A percentile compares a stretch with the other conserved stretches of the same genome.
These are phyloP conservation scores for Microplitis manilae DNA, from an alignment of 2,888 invertebrate species.

Conservation along the genomic window DNA sequence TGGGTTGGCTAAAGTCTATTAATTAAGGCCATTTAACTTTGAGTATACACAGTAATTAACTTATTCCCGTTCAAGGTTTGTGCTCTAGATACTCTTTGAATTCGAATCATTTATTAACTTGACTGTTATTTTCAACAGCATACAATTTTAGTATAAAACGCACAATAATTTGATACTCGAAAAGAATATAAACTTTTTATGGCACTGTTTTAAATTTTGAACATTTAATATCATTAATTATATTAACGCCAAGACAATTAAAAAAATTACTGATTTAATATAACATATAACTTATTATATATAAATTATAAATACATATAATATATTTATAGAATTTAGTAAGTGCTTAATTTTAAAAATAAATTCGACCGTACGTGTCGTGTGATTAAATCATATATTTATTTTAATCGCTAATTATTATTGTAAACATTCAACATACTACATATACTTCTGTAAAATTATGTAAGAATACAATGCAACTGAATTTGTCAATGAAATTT, in stretches of 20 bases:
- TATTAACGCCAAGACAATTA: too few species aligned
- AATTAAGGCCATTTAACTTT: background rate
- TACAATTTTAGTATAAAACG: background rate
- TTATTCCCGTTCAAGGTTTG: background rate
- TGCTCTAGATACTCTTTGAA: background rate
- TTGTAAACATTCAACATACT: background rate
- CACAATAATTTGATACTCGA: too few species aligned
- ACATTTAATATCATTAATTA: too few species aligned
- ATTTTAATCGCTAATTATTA: background rate
- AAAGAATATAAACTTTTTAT: too few species aligned
- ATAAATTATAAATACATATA: too few species aligned
- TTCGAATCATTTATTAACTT: background rate
- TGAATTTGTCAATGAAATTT: background rate
- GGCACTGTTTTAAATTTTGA: too few species aligned
- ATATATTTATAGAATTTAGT: too few species aligned
- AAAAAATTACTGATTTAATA: too few species aligned
- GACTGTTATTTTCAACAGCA: background rate
- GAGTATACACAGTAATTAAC: background rate
- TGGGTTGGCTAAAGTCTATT: background rate
- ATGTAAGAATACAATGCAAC: background rate
- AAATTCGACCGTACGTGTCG: background rate
- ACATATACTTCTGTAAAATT: background rate
- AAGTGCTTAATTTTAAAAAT: too few species aligned
- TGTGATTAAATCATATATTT: background rate
- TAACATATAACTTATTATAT: too few species aligned